Conservation (phyloP, 2,888 invertebrate species). For the Ornithoptera priamus region DNA sequence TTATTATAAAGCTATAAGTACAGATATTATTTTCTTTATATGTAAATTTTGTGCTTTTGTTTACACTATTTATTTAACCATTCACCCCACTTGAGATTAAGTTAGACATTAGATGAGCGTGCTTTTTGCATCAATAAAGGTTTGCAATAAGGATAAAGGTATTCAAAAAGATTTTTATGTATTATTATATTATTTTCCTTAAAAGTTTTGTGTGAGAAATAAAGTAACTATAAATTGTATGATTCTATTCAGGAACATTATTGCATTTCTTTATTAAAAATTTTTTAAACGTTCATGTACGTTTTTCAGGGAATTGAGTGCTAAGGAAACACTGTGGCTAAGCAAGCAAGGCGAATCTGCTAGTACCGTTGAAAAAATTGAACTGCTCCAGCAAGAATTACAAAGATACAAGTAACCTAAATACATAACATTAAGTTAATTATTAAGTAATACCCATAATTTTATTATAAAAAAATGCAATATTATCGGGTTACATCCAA, state of each 20-base stretch:
- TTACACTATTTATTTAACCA: no score
- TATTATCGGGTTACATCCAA: no score
- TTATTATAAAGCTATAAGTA: not conserved
- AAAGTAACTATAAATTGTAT: no score
- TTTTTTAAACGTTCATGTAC: not conserved
- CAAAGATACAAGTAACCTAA: conserved; percentile 86
- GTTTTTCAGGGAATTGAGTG: conserved; percentile 83
- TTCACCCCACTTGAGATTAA: no score
- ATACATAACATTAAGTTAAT: not conserved
- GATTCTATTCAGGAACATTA: not conserved
- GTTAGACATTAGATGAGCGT: no score
- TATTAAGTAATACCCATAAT: not conserved
- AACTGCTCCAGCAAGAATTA: conserved; percentile 88
- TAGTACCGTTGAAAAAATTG: conserved; percentile 88
- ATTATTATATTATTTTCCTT: no score
- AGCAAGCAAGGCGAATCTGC: conserved; percentile 91
- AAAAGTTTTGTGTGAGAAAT: no score
- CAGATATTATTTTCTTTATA: not conserved
- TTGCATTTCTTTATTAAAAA: not conserved
- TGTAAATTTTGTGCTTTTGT: no score
- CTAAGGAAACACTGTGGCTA: conserved; percentile 88
- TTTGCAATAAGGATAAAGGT: no score
- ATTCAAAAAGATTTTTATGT: no score
- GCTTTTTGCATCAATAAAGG: no score
- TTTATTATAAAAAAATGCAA: no score